Conservation (phyloP, 2,113 vertebrate genomes). For the Myrmophylax atrothorax region DNA sequence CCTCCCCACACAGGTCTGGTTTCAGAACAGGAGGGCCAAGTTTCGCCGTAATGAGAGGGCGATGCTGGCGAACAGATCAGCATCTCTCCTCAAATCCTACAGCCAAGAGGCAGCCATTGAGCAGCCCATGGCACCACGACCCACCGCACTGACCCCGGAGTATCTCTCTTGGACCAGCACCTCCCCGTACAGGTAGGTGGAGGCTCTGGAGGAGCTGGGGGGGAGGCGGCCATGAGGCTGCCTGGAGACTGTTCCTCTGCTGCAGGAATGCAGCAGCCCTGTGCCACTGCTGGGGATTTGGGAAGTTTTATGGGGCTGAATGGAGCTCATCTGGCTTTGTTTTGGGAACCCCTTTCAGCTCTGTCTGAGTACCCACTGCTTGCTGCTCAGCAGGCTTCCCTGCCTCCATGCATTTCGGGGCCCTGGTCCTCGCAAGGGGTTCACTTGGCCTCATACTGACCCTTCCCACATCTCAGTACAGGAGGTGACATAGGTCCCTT, state of each 20-base stretch:
- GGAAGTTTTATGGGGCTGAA: neutral
- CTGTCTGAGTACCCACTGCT: neutral
- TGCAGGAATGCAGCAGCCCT: neutral
- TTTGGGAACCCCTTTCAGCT: neutral
- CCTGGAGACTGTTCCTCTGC: rapidly evolving
- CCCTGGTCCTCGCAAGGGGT: neutral
- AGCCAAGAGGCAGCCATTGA: conserved; percentile 80
- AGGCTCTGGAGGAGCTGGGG: neutral
- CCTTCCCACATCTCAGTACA: neutral
- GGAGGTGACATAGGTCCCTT: neutral
- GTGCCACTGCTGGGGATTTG: neutral
- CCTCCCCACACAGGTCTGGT: conserved; percentile 77
- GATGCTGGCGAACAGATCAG: conserved; percentile 78
- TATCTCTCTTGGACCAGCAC: conserved; percentile 81
- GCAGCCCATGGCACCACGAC: conserved; percentile 79
- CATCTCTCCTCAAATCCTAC: conserved; percentile 80
- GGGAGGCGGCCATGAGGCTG: neutral
- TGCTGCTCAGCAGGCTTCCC: neutral
- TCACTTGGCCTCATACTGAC: neutral
- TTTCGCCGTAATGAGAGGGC: conserved; percentile 83
- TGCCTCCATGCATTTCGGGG: neutral
- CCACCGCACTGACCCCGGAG: conserved; percentile 73
- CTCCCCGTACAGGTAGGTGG: conserved; percentile 79
- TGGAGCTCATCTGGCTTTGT: neutral
- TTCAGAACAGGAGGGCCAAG: conserved; percentile 85